Percentiles rank a stretch among this genome's conserved stretches.
These are phyloP conservation scores for Isoperla grammatica DNA, from an alignment of 2,888 invertebrate genomes.

Conservation along the genomic window DNA sequence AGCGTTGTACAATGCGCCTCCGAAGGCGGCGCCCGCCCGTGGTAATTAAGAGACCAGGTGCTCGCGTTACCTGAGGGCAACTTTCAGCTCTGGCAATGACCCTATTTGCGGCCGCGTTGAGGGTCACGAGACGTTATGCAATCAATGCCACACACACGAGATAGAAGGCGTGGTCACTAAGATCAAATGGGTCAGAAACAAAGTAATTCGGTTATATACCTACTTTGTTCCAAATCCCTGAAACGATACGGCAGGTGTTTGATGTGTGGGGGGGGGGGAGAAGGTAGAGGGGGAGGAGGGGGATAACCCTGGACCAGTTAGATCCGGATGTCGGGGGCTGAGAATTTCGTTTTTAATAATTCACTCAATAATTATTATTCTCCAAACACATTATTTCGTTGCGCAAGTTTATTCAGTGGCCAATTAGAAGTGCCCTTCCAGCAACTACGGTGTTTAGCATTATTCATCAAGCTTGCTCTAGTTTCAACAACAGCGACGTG, in stretches of 20 bases:
- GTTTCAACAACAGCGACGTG: too few relatives aligned
- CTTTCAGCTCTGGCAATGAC: slow-evolving; percentile 16
- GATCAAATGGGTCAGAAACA: slow-evolving; percentile 14
- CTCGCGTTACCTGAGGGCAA: slow-evolving; percentile 5
- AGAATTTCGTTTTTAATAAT: too few relatives aligned
- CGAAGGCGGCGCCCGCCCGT: too few relatives aligned
- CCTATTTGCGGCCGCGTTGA: slow-evolving; percentile 2
- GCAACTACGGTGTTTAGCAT: too few relatives aligned
- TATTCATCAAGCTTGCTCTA: not conserved
- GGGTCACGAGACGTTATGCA: slow-evolving; percentile 13
- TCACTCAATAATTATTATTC: too few relatives aligned
- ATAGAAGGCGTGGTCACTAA: slow-evolving; percentile 4
- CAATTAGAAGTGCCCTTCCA: not conserved
- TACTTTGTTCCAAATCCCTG: slow-evolving; percentile 16
- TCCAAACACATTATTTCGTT: too few relatives aligned
- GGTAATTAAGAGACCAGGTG: slow-evolving; percentile 12
- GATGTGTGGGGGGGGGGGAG: not conserved
- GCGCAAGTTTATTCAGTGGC: too few relatives aligned
- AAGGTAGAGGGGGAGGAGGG: not conserved
- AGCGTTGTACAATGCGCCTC: too few relatives aligned
- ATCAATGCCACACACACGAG: slow-evolving; percentile 1
- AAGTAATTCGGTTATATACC: not conserved
- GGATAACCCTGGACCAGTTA: slow-evolving; percentile 5
- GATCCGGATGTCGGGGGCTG: too few relatives aligned
- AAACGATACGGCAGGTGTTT: not conserved